Percentiles rank a stretch among this genome's conserved stretches.
Conservation (phyloP, 2,113 vertebrate species). For the Haemorhous mexicanus region DNA sequence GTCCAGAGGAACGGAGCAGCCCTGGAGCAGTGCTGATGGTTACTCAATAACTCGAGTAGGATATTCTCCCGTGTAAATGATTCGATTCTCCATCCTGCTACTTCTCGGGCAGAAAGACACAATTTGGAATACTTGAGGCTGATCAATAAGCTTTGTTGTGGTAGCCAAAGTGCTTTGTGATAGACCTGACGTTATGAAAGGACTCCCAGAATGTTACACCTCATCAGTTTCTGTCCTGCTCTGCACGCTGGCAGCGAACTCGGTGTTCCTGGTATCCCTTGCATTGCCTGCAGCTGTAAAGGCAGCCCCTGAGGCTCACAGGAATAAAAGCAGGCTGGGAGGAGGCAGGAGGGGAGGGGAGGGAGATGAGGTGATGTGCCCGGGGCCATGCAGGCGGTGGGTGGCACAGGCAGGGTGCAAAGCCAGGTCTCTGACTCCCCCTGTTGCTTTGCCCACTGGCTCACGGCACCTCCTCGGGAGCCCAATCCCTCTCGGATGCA, state of each 20-base stretch:
- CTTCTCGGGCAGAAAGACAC: background rate
- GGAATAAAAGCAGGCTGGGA: background rate
- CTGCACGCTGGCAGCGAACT: background rate
- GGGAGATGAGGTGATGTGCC: background rate
- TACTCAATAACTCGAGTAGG: background rate
- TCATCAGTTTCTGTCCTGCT: background rate
- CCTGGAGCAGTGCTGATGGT: background rate
- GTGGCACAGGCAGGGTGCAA: slow-evolving; percentile 1
- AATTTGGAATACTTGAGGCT: background rate
- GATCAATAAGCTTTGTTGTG: slow-evolving; percentile 7
- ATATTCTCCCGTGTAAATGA: background rate
- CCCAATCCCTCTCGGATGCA: background rate
- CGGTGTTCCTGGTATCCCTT: background rate
- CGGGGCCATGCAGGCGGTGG: background rate
- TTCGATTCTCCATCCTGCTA: slow-evolving; percentile 4
- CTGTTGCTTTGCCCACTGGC: slow-evolving; percentile 52
- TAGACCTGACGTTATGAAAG: background rate
- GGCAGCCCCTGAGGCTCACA: background rate
- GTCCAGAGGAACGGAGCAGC: background rate
- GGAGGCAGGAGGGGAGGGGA: background rate
- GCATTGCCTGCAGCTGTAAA: background rate
- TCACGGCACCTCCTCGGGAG: background rate
- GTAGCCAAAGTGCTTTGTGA: slow-evolving; percentile 27
- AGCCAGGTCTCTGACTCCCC: slow-evolving; percentile 56
- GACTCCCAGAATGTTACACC: background rate